Conservation (phyloP, 2,113 vertebrate species). For the Tautogolabrus adspersus region DNA sequence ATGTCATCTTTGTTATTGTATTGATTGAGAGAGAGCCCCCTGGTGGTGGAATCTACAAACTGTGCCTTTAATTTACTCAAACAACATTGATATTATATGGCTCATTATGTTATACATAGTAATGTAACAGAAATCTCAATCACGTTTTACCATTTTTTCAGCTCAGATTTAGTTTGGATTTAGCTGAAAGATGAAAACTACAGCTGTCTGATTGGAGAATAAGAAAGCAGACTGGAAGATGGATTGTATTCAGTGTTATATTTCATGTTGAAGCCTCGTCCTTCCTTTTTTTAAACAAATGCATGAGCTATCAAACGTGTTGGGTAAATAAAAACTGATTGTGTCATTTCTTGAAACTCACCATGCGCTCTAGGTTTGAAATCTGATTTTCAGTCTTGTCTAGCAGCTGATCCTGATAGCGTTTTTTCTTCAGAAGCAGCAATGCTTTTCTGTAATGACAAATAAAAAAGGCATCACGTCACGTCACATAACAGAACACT, state of each 20-base stretch:
- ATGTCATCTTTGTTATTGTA: no score
- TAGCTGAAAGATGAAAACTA: background rate
- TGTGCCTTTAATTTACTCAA: background rate
- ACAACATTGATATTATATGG: background rate
- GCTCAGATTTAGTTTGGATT: background rate
- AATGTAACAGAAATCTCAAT: no score
- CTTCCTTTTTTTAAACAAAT: background rate
- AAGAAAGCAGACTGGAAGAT: background rate
- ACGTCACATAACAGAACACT: background rate
- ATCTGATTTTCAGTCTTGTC: conserved; percentile 93
- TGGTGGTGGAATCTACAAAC: no score
- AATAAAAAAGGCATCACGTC: background rate
- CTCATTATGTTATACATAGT: no score
- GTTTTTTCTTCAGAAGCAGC: conserved; percentile 94
- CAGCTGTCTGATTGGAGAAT: background rate
- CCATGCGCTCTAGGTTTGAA: conserved; percentile 93
- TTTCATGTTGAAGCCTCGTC: background rate
- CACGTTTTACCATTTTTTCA: background rate
- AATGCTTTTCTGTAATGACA: conserved; percentile 86
- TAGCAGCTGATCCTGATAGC: conserved; percentile 92
- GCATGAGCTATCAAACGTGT: background rate
- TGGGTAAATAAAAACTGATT: background rate
- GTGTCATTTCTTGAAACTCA: conserved; percentile 64
- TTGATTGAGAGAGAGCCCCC: no score
- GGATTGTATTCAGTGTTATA: background rate